Evolutionary conservation across 2,113 vertebrate genomes (phyloP).

Genomic region (Xerus inauris): DNA sequence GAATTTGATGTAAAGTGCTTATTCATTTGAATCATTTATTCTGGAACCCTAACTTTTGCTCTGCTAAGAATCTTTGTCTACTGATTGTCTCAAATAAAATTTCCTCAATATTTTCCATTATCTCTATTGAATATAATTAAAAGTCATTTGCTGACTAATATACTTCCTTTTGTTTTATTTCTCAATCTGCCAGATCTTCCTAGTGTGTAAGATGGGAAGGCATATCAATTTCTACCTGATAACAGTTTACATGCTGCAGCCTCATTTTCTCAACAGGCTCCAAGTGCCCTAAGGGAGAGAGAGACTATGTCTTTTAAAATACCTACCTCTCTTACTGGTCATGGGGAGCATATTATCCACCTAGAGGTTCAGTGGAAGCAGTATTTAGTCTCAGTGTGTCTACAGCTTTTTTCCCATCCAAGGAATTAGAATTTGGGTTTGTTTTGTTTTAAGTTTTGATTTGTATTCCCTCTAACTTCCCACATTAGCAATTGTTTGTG

Average conservation of each 20-base stretch:
- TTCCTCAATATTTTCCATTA: constrained; percentile 3
- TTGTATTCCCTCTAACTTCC: neutral
- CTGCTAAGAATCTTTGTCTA: neutral
- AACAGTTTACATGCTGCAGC: neutral
- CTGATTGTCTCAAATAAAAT: neutral
- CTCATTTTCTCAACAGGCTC: neutral
- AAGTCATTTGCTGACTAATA: neutral
- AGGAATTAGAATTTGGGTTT: neutral
- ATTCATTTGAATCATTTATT: neutral
- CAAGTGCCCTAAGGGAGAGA: neutral
- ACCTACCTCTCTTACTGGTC: neutral
- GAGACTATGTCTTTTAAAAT: neutral
- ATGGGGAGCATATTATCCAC: neutral
- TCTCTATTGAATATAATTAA: neutral
- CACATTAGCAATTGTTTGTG: neutral
- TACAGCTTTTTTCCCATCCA: neutral
- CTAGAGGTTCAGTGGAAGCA: neutral
- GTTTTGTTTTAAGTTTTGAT: neutral
- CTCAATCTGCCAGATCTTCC: neutral
- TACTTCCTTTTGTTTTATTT: neutral
- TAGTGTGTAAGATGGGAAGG: neutral
- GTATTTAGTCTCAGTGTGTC: neutral
- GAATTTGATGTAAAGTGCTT: neutral
- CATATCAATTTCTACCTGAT: neutral
- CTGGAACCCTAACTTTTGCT: neutral